Conservation (phyloP, 2,113 vertebrate genomes). For the Ginglymostoma cirratum region DNA sequence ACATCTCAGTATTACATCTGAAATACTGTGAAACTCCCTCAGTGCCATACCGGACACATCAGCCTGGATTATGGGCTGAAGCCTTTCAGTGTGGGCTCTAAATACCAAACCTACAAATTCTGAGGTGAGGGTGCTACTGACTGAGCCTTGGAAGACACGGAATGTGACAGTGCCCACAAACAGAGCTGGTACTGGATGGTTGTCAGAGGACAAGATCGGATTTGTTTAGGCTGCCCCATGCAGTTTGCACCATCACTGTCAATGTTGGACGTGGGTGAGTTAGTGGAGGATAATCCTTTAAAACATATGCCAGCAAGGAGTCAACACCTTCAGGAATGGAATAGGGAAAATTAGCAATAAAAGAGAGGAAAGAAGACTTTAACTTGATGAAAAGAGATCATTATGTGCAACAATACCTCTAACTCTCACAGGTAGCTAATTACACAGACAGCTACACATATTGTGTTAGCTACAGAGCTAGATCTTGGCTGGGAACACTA, state of each 20-base stretch:
- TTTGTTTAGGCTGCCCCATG: neutral
- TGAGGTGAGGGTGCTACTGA: neutral
- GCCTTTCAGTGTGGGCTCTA: neutral
- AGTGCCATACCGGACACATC: neutral
- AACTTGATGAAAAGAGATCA: neutral
- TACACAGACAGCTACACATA: neutral
- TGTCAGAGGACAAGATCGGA: neutral
- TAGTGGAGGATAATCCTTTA: neutral
- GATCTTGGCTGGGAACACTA: neutral
- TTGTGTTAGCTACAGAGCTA: neutral
- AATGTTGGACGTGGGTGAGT: neutral
- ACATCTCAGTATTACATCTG: neutral
- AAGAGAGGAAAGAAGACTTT: neutral
- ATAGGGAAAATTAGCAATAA: neutral
- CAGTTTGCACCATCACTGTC: neutral
- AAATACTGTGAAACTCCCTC: neutral
- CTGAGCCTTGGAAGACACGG: neutral
- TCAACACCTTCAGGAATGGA: neutral
- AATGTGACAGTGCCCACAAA: neutral
- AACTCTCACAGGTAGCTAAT: neutral
- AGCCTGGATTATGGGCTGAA: neutral
- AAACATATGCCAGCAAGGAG: neutral
- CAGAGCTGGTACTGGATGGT: neutral
- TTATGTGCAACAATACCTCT: neutral
- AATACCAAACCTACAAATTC: neutral